A percentile compares a stretch with the other conserved stretches of the same genome.
Conservation (phyloP, 2,888 invertebrate species). For the Euzetes globulus region DNA sequence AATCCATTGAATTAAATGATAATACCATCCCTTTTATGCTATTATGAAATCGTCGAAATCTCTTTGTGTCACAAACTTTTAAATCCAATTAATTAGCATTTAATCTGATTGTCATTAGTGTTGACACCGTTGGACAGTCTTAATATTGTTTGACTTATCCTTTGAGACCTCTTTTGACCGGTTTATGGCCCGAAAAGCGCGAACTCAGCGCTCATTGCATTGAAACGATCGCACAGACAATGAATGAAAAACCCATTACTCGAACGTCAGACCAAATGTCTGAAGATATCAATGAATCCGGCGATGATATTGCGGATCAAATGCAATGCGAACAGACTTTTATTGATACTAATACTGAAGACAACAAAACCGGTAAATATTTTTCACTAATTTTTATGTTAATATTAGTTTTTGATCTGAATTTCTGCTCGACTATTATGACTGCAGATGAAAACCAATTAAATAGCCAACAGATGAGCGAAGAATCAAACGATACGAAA, state of each 20-base stretch:
- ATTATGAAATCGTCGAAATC: neutral
- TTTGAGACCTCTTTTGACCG: neutral
- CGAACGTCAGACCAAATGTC: neutral
- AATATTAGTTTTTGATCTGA: neutral
- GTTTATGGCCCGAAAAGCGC: neutral
- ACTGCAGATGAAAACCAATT: neutral
- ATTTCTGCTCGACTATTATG: neutral
- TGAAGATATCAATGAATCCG: neutral
- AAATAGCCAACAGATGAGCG: neutral
- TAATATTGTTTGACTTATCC: neutral
- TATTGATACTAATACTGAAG: neutral
- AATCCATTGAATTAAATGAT: neutral
- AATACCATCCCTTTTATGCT: neutral
- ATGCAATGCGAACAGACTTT: neutral
- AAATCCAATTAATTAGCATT: neutral
- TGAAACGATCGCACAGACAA: neutral
- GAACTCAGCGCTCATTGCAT: neutral
- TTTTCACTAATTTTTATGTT: neutral
- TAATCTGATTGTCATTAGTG: neutral
- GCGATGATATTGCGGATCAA: neutral
- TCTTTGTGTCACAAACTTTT: neutral
- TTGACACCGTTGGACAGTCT: neutral
- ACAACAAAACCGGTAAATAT: conserved; percentile 3
- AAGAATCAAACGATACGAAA: neutral
- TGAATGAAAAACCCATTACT: neutral